Evolutionary conservation across 2,888 invertebrate genomes (phyloP).

Genomic region (Archaeoteleia sp.): DNA sequence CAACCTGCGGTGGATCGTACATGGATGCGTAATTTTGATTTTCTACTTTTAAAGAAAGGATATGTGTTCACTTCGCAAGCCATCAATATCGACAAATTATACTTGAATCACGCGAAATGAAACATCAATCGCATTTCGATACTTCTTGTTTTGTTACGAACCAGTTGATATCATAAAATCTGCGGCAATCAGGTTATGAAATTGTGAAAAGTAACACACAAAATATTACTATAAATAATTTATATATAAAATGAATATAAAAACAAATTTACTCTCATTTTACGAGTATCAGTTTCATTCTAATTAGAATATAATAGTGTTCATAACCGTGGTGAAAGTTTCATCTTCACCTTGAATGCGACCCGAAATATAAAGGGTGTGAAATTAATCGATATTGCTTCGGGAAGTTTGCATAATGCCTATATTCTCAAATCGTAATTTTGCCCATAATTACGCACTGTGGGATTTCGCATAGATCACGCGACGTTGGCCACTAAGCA

Average conservation of each 20-base stretch:
- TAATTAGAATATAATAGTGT: no score
- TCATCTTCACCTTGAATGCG: no score
- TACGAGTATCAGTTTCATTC: no score
- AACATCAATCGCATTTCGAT: constrained; percentile 25
- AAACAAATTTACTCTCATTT: no score
- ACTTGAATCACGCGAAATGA: constrained; percentile 21
- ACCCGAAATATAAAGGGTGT: no score
- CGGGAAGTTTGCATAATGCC: constrained; percentile 7
- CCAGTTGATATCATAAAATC: constrained; percentile 23
- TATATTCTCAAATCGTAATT: constrained; percentile 16
- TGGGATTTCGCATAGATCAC: constrained; percentile 43
- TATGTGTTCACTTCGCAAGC: constrained; percentile 34
- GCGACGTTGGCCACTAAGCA: constrained; percentile 40
- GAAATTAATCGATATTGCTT: constrained; percentile 2
- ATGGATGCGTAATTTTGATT: constrained; percentile 53
- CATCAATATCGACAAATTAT: constrained; percentile 40
- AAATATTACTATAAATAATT: no score
- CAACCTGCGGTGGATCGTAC: constrained; percentile 60
- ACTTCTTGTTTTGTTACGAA: constrained; percentile 22
- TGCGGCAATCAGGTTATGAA: no score
- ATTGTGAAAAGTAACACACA: no score
- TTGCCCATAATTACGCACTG: constrained; percentile 29
- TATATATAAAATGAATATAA: no score
- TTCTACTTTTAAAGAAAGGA: constrained; percentile 44
- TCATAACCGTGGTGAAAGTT: no score